Evolutionary conservation across 37 sponge, comb jelly and placozoan species (phyloP).

Genomic region (Petrosia ficiformis): DNA sequence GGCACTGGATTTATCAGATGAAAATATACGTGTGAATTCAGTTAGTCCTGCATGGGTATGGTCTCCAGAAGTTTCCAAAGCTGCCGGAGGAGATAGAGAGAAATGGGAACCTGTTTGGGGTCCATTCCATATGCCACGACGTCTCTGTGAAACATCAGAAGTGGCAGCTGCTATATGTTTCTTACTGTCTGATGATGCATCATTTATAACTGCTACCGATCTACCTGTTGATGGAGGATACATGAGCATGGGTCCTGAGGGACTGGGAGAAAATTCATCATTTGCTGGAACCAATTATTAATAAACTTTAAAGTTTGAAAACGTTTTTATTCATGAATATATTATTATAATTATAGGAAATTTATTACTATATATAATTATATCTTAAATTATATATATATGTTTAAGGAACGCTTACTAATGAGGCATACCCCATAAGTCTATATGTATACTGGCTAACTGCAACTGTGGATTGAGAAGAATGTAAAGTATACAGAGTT

Average conservation of each 20-base stretch:
- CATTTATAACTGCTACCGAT: slow-evolving; percentile 74
- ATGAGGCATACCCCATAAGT: too few species aligned
- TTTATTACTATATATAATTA: too few species aligned
- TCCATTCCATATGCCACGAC: slow-evolving; percentile 71
- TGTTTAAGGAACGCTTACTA: too few species aligned
- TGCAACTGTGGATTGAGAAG: too few species aligned
- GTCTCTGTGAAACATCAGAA: slow-evolving; percentile 61
- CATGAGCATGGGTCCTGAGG: slow-evolving; percentile 76
- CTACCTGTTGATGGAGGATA: slow-evolving; percentile 86
- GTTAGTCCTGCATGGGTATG: slow-evolving; percentile 89
- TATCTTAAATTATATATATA: too few species aligned
- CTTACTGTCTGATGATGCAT: slow-evolving; percentile 75
- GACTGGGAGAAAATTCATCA: slow-evolving; percentile 65
- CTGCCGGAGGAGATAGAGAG: slow-evolving; percentile 71
- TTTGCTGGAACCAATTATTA: slow-evolving; percentile 80
- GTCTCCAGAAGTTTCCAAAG: slow-evolving; percentile 85
- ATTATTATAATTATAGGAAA: too few species aligned
- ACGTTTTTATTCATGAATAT: too few species aligned
- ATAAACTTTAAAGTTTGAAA: not conserved
- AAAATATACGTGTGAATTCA: slow-evolving; percentile 74
- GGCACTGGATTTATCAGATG: slow-evolving; percentile 76
- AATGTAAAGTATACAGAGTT: too few species aligned
- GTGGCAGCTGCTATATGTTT: slow-evolving; percentile 70
- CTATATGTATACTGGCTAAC: too few species aligned
- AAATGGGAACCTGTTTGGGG: slow-evolving; percentile 89